Conservation (phyloP, 2,113 vertebrate genomes). For the Mesitornis unicolor region DNA sequence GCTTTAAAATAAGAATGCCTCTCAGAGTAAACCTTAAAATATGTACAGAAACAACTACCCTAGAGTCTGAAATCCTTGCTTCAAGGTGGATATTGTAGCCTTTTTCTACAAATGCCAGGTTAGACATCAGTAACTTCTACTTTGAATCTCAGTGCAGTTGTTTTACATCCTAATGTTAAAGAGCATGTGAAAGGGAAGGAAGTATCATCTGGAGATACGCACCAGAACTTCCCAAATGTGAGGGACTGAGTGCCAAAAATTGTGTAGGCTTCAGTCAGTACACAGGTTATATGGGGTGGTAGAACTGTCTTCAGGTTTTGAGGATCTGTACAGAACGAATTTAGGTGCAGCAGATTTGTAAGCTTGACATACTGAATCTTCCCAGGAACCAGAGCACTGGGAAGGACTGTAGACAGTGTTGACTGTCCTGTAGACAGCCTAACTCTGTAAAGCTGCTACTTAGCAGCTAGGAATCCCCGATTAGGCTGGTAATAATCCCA, state of each 20-base stretch:
- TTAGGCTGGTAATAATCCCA: too few species aligned
- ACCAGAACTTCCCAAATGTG: not conserved
- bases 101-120: not conserved
- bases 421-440: too few species aligned
- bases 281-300: accelerated
- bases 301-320: not conserved
- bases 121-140: not conserved
- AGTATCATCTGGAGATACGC: not conserved
- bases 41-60: not conserved
- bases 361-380: not conserved
- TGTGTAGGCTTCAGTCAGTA: not conserved
- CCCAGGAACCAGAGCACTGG: not conserved
- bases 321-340: not conserved
- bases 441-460: not conserved
- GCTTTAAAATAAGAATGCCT: not conserved
- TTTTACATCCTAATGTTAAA: not conserved
- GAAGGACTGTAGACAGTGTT: not conserved
- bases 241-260: not conserved
- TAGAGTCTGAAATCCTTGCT: not conserved
- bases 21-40: not conserved
- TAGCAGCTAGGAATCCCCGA: not conserved
- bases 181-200: not conserved
- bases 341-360: not conserved
- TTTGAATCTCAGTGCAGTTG: not conserved
- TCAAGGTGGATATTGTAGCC: not conserved